Evolutionary conservation across 2,888 invertebrate species (phyloP), one percentile per base, ranked within the genome.

Genomic region (Microctonus aethiopoides): DNA sequence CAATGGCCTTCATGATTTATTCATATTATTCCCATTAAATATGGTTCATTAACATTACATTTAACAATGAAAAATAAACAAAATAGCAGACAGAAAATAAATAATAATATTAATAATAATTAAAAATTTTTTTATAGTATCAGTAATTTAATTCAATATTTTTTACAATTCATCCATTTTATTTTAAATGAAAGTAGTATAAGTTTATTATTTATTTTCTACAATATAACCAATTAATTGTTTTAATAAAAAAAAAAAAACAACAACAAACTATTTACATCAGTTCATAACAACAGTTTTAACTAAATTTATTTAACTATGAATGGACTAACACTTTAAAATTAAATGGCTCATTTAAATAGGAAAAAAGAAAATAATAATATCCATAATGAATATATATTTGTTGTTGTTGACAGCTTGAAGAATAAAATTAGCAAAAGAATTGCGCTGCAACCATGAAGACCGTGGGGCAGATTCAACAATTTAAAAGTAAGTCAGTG

Each of bases 401-500:
- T 59, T 20, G 20, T 34, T 32, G 11, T 59, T 59, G 29, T 59
- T 20, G 16, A 20, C 26, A 54, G 26, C 4, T 3, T 54, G 26
- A 24, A 24, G 54, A 26, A 16, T 22, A 20, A 64, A n/a, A 65
- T 32, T 32, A 26, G 7, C 26, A 63, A 54, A 65, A 34, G 32
- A 75, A 75, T 56, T 66, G 63, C 72, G 74, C 75, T 74, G 51
- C 64, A 80, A 68, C 78, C 81, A 86, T 86, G 86, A 85, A 81
- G 79, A 77, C 78, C 46, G 64, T 79, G 57, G 72, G 79, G n/a
- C 78, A 84, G 64, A 70, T 85, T 34, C 84, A 83, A 67, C 83
- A 82, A 51, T 85, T 83, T 72, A 83, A 80, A 78, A 85, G 86
- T 86, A 68, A 83, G 85, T 84, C 77, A 54, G 70, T 57, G 16